Base-by-base conservation (phyloP, 2,113 vertebrate species). In the Barnardius zonarius region DNA sequence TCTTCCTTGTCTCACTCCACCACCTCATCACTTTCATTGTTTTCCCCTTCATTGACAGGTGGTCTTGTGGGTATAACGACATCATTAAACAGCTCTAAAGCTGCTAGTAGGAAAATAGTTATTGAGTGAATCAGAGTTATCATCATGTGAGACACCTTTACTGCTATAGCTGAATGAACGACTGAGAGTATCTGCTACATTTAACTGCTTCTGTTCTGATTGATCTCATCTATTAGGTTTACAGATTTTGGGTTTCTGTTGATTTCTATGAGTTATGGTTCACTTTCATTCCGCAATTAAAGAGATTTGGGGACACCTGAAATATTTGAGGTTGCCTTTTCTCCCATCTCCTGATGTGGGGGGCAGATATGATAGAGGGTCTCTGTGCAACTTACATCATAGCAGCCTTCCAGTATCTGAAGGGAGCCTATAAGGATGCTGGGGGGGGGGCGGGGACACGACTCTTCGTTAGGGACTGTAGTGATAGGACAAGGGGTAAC, bases 11-110 rank as follows among this genome's bases (percentile, higher is more conserved):
- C 77, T 92, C 88, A 91, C 82, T 95, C 80, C 66, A 86, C 73
- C 77, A 96, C 80, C 81, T 96, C 83, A 76, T 94, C 81, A 78
- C 52, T 96, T 94, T 66, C 86, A 82, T 94, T 92, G 88, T 94
- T 72, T 87, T 94, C 44, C 28, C 66, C 31, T 91, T 86, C 90
- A 94, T 87, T 93, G 90, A 89, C 83, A 92, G 83, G 88, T 95
- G 92, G 86, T 94, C 91, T 96, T 93, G 52, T 66, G 95, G 81
- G 83, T 82, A 84, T 95, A 94, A 94, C 7, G 28, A 91, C 86
- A 96, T 96, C 86, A 91, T 94, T 96, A 96, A 93, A 86, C 57
- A 64, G 73, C 92, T 91, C 69, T 91, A 95, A 92, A 94, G 83
- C 66, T 78, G 17, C 66, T 85, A 66, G 77, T 86, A 54, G 90